Evolutionary conservation across 2,113 vertebrate genomes (phyloP).

Genomic region (Tachycineta bicolor): DNA sequence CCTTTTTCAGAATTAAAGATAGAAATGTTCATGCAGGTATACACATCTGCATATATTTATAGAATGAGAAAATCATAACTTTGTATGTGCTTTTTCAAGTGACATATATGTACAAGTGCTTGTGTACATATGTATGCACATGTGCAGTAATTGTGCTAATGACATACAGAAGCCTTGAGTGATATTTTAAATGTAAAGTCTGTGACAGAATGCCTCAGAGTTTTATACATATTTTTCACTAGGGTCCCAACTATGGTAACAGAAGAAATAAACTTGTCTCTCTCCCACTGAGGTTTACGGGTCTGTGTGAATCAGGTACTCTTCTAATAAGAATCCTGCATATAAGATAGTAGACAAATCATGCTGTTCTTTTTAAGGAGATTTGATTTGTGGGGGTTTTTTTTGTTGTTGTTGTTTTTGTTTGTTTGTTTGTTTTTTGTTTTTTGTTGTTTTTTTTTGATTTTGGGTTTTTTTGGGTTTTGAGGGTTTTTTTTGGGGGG

Average conservation of each 20-base stretch:
- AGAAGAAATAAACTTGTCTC: not conserved
- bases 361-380: not conserved
- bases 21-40: not conserved
- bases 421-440: too few species aligned
- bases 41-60: not conserved
- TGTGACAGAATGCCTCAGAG: not conserved
- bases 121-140: not conserved
- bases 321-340: not conserved
- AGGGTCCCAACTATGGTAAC: not conserved
- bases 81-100: not conserved
- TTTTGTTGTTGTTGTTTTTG: too few species aligned
- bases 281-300: not conserved
- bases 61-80: not conserved
- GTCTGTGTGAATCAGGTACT: not conserved
- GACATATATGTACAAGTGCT: not conserved
- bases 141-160: not conserved
- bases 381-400: not conserved
- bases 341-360: not conserved
- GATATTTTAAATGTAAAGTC: not conserved
- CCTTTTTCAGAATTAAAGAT: not conserved
- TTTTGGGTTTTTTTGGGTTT: too few species aligned
- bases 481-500: too few species aligned
- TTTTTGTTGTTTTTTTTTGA: too few species aligned
- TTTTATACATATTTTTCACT: not conserved
- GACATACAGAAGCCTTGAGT: not conserved